Conservation (phyloP, 23 tunicate species). For the Botrylloides violaceus region DNA sequence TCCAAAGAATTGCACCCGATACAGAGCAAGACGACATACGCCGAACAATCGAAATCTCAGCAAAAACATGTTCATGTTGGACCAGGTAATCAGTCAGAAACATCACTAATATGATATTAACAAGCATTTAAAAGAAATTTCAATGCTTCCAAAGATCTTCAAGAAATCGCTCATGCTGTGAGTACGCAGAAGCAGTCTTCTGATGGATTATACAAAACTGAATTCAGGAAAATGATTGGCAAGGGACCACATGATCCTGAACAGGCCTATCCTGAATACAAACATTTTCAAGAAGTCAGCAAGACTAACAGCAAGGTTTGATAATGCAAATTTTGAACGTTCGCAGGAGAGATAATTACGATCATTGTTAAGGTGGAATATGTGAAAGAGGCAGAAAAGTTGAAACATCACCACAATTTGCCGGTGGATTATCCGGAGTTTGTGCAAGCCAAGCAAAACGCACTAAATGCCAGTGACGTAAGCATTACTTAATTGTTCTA, state of each 20-base stretch:
- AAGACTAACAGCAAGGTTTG: conserved; percentile 11
- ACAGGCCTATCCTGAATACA: conserved; percentile 24
- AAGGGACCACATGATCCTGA: conserved; percentile 17
- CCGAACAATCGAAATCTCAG: conserved; percentile 53
- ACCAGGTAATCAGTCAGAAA: conserved; percentile 44
- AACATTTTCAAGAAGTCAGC: conserved; percentile 21
- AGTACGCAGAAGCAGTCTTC: conserved; percentile 17
- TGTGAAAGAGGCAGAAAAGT: conserved; percentile 71
- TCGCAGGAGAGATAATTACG: neutral
- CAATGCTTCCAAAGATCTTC: neutral
- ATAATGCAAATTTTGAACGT: neutral
- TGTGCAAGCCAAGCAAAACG: conserved; percentile 67
- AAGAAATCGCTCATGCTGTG: conserved; percentile 26
- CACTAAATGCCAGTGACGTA: conserved; percentile 88
- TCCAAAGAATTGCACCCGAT: conserved; percentile 70
- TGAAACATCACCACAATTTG: conserved; percentile 69
- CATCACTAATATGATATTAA: no score
- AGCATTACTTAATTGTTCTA: conserved; percentile 12
- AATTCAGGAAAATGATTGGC: conserved; percentile 19
- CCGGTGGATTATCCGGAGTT: conserved; percentile 93
- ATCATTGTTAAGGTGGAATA: conserved; percentile 50
- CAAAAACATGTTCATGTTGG: conserved; percentile 46
- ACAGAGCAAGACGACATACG: conserved; percentile 45
- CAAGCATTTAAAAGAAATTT: no score
- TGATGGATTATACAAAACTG: conserved; percentile 7